Base-by-base conservation (phyloP, 2,113 vertebrate genomes). In the Petroica traversi region DNA sequence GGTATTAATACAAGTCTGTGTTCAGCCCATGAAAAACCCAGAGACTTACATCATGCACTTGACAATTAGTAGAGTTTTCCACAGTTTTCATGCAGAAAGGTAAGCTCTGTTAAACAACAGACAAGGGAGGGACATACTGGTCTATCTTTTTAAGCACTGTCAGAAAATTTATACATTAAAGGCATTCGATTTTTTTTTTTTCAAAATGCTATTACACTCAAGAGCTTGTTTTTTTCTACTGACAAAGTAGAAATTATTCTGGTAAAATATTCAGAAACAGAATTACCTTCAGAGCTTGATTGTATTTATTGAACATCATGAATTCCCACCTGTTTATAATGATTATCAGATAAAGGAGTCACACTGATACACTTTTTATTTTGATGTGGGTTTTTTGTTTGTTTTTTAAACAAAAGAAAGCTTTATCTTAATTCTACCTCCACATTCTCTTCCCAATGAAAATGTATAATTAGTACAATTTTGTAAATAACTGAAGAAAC, bases 241-340 rank as follows among this genome's bases (percentile, higher is more conserved):
- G 54, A n/a, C 4, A 38, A 62, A 78, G 20, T 15, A 88, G 46
- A 84, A 29, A 34, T 19, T 0, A 43, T 68, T 80, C 17, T 36
- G 7, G 34, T 34, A 63, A 92, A 69, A 52, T 31, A 62, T 19
- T 68, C 20, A 67, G 61, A 45, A 87, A 72, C 7, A 83, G 5
- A 1, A 0, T 46, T 64, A 52, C 1, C 0, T 54, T 71, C 34
- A 59, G 46, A 67, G 25, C 26, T 11, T 46, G 13, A 68, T 52
- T 57, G 12, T 15, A 49, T 36, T 69, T 13, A 36, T 19, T n/a
- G 4, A 89, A 57, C 5, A 76, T 43, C 6, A 12, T 29, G 8
- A 81, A 62, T 80, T 81, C 28, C 33, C 38, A 78, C 5, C 5
- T 41, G 10, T 41, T 74, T 62, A 40, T 25, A 78, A 10, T 19